Conservation (phyloP, 1,140 invertebrate genomes). For the Zaprionus gabonicus region DNA sequence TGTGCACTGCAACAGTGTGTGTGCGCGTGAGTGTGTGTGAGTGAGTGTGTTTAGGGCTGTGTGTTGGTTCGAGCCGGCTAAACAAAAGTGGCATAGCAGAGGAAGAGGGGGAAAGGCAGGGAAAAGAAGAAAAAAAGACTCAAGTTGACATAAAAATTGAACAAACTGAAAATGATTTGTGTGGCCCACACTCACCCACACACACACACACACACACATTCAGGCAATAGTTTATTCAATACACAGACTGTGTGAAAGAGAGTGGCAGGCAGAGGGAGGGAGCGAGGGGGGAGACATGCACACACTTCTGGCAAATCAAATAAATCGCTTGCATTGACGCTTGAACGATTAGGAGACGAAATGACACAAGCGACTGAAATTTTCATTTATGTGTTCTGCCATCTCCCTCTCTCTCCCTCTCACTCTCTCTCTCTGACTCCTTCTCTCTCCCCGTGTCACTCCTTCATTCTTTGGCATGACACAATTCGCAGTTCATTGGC, state of each 20-base stretch:
- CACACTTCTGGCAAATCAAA: slow-evolving; percentile 39
- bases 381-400: slow-evolving; percentile 27
- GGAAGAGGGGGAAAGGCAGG: slow-evolving; percentile 14
- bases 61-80: slow-evolving; percentile 46
- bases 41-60: slow-evolving; percentile 12
- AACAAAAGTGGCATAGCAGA: slow-evolving; percentile 69
- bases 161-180: slow-evolving; percentile 82
- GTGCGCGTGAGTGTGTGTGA: slow-evolving; percentile 2
- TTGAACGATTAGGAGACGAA: slow-evolving; percentile 52
- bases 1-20: slow-evolving; percentile 9
- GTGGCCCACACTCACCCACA: slow-evolving; percentile 35
- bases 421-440: neutral
- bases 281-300: neutral
- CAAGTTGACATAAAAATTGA: slow-evolving; percentile 77
- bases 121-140: slow-evolving; percentile 31
- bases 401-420: neutral
- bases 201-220: slow-evolving; percentile 11
- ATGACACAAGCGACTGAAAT: slow-evolving; percentile 39
- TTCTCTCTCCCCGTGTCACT: neutral
- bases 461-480: neutral
- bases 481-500: slow-evolving; percentile 37
- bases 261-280: neutral
- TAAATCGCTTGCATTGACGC: slow-evolving; percentile 52
- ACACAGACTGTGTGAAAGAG: neutral
- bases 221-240: slow-evolving; percentile 23